phyloP scores from a whole-genome alignment of 1,140 invertebrate species.

The Temnothorax nylanderi region DNA sequence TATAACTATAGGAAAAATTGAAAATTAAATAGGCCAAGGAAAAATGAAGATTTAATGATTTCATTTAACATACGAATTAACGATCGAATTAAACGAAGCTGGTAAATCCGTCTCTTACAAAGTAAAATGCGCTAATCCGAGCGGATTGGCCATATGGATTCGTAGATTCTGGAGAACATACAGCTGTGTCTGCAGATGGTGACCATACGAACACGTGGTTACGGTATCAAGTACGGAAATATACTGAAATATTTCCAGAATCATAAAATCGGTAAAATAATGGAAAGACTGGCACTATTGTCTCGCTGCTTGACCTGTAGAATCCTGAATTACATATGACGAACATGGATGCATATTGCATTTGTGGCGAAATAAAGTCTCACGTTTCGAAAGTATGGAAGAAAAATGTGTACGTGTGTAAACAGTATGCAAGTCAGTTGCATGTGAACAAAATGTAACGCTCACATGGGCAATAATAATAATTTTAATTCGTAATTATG shows the following conservation, averaged over 20 bases:
- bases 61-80: not conserved
- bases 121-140: constrained; percentile 4
- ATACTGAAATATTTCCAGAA: not conserved
- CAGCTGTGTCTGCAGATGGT: constrained; percentile 35
- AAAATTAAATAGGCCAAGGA: not conserved
- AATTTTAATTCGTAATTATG: not conserved
- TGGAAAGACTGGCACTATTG: not conserved
- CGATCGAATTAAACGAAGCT: not conserved
- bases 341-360: not conserved
- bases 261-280: constrained; percentile 6
- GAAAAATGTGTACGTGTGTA: not conserved
- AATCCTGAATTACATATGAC: not conserved
- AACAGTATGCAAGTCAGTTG: not conserved
- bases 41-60: not conserved
- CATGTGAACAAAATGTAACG: not conserved
- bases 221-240: not conserved
- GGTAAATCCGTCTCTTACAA: not conserved
- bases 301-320: not conserved
- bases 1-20: not conserved
- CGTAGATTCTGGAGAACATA: not conserved
- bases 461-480: not conserved
- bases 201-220: not conserved
- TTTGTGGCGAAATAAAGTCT: not conserved
- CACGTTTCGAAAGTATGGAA: not conserved
- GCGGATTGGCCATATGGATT: constrained; percentile 22